A percentile compares a stretch with the other conserved stretches of the same genome.
These are phyloP conservation scores for Bufotes viridis DNA, from an alignment of 2,797 vertebrate genomes.

Conservation along the genomic window DNA sequence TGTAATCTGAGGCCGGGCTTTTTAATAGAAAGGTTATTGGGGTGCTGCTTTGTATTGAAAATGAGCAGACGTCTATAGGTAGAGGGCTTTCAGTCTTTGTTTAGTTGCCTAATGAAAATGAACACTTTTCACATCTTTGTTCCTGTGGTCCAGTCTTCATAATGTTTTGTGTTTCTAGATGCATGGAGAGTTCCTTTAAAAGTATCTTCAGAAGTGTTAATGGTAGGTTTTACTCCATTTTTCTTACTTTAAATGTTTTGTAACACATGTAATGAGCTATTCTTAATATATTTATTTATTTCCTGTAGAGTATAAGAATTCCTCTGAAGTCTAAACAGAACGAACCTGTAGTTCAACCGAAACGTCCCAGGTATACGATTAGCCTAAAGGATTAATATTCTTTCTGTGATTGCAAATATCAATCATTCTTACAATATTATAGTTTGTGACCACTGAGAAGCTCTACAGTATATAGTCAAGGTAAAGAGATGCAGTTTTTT, in stretches of 20 bases:
- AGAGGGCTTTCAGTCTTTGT: background rate
- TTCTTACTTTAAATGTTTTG: background rate
- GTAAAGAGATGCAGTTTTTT: too few relatives aligned
- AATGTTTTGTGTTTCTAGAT: slow-evolving; percentile 67
- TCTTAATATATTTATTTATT: background rate
- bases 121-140: background rate
- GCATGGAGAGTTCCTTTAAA: slow-evolving; percentile 92
- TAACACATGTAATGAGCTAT: background rate
- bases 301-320: slow-evolving; percentile 81
- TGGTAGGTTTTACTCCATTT: slow-evolving; percentile 76
- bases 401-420: background rate
- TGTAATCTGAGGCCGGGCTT: background rate
- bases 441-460: background rate
- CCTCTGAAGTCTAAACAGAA: slow-evolving; percentile 88
- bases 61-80: background rate
- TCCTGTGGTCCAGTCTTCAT: background rate
- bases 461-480: background rate
- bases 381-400: too few relatives aligned
- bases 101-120: background rate
- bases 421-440: background rate
- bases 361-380: slow-evolving; percentile 86
- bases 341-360: slow-evolving; percentile 81
- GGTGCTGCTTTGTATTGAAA: background rate
- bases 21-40: background rate
- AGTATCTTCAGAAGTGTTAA: slow-evolving; percentile 86